Percentiles rank a stretch among this genome's conserved stretches.
These are phyloP conservation scores for Charanyca ferruginea DNA, from an alignment of 2,888 invertebrate species.

Conservation along the genomic window DNA sequence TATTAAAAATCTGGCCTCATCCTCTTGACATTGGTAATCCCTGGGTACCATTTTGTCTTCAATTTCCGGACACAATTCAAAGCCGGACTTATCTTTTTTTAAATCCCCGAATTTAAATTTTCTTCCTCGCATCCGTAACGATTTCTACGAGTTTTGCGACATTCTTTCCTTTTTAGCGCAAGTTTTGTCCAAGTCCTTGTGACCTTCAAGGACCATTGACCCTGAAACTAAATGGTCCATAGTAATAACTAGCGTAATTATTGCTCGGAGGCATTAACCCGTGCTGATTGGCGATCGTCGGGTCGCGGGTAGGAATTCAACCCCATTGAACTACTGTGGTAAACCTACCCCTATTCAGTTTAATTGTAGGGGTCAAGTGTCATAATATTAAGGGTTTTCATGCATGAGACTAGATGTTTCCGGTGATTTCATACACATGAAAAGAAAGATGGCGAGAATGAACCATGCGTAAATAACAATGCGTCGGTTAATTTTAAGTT, in stretches of 20 bases:
- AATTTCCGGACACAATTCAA: slow-evolving; percentile 36
- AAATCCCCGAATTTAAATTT: slow-evolving; percentile 37
- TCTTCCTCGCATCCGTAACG: not conserved
- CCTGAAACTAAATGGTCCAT: slow-evolving; percentile 15
- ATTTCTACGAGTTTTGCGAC: not conserved
- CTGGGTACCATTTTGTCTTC: slow-evolving; percentile 25
- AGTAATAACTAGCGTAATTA: slow-evolving; percentile 7
- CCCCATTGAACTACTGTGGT: slow-evolving; percentile 43
- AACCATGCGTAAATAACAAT: too few relatives aligned
- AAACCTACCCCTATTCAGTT: slow-evolving; percentile 25
- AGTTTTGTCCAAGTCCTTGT: not conserved
- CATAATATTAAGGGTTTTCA: slow-evolving; percentile 15
- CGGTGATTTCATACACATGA: not conserved
- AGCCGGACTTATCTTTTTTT: slow-evolving; percentile 18
- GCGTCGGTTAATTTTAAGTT: too few relatives aligned
- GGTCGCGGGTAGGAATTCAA: slow-evolving; percentile 26
- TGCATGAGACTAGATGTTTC: slow-evolving; percentile 10
- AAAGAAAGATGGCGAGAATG: not conserved
- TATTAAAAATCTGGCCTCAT: not conserved
- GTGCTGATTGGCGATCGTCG: slow-evolving; percentile 21
- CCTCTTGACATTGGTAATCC: slow-evolving; percentile 19
- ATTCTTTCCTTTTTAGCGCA: not conserved
- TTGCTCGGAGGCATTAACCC: slow-evolving; percentile 29
- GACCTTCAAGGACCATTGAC: not conserved
- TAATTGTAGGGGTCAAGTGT: slow-evolving; percentile 40